Evolutionary conservation across 2,888 invertebrate species (phyloP).

Genomic region (Parnassius orleans): DNA sequence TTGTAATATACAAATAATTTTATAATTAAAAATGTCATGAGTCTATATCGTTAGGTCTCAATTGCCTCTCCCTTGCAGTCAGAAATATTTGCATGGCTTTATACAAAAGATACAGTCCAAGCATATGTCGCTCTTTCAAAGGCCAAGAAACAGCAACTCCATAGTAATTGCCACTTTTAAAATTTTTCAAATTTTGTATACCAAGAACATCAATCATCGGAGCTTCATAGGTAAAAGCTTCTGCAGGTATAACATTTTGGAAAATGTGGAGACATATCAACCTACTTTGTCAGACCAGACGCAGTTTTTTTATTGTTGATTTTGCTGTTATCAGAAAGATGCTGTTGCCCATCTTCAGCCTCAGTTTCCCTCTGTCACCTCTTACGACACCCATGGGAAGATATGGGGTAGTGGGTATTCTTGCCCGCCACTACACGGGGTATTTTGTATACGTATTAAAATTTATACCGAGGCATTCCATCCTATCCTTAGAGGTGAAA

Average conservation of each 20-base stretch:
- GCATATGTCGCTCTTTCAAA: constrained; percentile 83
- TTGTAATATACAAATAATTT: constrained; percentile 13
- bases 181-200: constrained; percentile 87
- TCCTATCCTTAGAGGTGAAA: no score
- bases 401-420: no score
- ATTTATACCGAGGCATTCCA: no score
- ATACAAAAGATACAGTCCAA: constrained; percentile 90
- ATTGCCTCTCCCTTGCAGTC: constrained; percentile 93
- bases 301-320: no score
- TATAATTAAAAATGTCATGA: constrained; percentile 38
- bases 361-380: no score
- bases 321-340: no score
- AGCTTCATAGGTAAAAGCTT: constrained; percentile 96
- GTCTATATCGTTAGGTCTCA: constrained; percentile 87
- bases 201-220: constrained; percentile 95
- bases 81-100: constrained; percentile 92
- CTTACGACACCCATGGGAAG: no score
- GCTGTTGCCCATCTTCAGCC: no score
- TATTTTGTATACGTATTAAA: no score
- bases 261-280: constrained; percentile 94
- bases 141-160: constrained; percentile 89
- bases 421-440: no score
- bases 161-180: constrained; percentile 90
- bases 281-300: constrained; percentile 92
- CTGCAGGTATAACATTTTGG: constrained; percentile 93